Conservation (phyloP, 2,888 invertebrate species). For the Oscheius sp. region DNA sequence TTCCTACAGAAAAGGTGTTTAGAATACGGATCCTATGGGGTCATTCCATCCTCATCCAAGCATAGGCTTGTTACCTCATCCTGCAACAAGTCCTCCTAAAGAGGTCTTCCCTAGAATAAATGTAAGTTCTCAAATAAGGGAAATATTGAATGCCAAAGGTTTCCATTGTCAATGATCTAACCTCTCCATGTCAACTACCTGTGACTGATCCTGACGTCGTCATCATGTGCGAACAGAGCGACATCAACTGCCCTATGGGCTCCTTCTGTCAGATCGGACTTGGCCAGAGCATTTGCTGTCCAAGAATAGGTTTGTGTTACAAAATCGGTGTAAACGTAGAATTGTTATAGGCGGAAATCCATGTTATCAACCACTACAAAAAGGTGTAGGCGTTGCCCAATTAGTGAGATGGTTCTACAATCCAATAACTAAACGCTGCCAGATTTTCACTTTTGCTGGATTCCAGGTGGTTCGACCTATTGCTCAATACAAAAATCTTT, state of each 20-base stretch:
- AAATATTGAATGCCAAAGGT: neutral
- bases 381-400: conserved; percentile 52
- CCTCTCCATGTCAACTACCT: conserved; percentile 47
- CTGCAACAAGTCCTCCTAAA: neutral
- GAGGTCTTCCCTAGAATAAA: conserved; percentile 1
- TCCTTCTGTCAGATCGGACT: conserved; percentile 59
- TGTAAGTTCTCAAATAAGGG: neutral
- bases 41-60: no score
- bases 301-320: conserved; percentile 42
- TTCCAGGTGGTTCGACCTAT: conserved; percentile 44
- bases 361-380: conserved; percentile 53
- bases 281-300: conserved; percentile 62
- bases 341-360: conserved; percentile 52
- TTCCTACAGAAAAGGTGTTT: neutral
- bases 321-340: neutral
- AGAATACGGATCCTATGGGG: no score
- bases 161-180: conserved; percentile 26
- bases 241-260: conserved; percentile 49
- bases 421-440: conserved; percentile 47
- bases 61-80: neutral
- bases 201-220: conserved; percentile 47
- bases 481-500: conserved; percentile 29
- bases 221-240: conserved; percentile 49
- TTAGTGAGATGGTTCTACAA: conserved; percentile 62
- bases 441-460: conserved; percentile 60